Evolutionary conservation across 1,140 invertebrate genomes (phyloP).

Genomic region (Pogonomyrmex barbatus): DNA sequence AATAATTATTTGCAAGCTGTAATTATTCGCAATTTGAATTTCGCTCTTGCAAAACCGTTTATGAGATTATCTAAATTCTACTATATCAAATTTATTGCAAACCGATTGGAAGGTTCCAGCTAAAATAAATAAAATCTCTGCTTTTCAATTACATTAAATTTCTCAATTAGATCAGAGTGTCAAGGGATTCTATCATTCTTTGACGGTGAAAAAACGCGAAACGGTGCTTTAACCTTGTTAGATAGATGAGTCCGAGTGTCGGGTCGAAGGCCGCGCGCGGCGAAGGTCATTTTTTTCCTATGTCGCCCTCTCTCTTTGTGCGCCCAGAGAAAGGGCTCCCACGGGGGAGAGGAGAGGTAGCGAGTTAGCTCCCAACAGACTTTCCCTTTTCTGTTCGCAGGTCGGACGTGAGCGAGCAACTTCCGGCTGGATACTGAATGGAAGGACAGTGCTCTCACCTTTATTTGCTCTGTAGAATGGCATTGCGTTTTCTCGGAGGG

Average conservation of each 20-base stretch:
- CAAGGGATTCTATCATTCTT: not conserved
- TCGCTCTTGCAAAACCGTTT: not conserved
- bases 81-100: not conserved
- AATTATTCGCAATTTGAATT: not conserved
- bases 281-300: conserved; percentile 53
- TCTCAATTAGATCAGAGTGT: not conserved
- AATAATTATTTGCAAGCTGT: not conserved
- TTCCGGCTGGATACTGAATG: conserved; percentile 49
- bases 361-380: conserved; percentile 49
- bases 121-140: not conserved
- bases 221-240: conserved; percentile 8
- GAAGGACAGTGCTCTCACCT: conserved; percentile 27
- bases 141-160: not conserved
- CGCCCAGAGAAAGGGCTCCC: conserved; percentile 26
- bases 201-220: conserved; percentile 3
- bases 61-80: not conserved
- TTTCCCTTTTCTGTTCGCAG: conserved; percentile 56
- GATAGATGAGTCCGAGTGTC: conserved; percentile 31
- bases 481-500: not conserved
- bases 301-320: conserved; percentile 20
- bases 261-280: conserved; percentile 28
- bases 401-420: conserved; percentile 39
- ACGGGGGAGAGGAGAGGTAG: conserved; percentile 14
- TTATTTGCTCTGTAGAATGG: conserved; percentile 55
- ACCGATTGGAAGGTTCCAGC: not conserved